Base-by-base conservation (phyloP, 2,888 invertebrate species). In the Papilio demoleus region DNA sequence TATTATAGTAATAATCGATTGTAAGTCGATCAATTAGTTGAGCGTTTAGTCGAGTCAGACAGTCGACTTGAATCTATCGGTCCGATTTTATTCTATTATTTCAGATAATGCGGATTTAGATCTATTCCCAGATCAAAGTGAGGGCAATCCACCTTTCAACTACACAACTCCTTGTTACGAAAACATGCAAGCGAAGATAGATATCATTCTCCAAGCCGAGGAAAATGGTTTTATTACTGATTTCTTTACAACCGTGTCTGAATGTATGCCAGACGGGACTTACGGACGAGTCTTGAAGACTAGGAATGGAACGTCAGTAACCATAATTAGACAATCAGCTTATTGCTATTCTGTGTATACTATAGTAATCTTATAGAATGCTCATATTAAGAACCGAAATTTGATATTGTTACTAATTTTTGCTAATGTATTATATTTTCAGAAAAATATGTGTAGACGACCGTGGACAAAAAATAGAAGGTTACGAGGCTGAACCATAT, bases 381-480 rank as follows among this genome's bases (percentile, higher is more conserved):
- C n/a, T n/a, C n/a, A n/a, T n/a, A n/a, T n/a, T n/a, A n/a, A n/a
- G n/a, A n/a, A n/a, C n/a, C n/a, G n/a, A n/a, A n/a, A n/a, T n/a
- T n/a, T n/a, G n/a, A n/a, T n/a, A n/a, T n/a, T n/a, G n/a, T n/a
- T n/a, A n/a, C n/a, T n/a, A n/a, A n/a, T n/a, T n/a, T n/a, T n/a
- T 45, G 5, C 4, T 8, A 45, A 5, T 19, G 19, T 45, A 12
- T 27, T 53, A 50, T 24, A 24, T 50, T 85, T 87, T 67, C 75
- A 94, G 94, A 56, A 93, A 90, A 84, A 92, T 93, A 66, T 96
- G 96, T 77, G 92, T 93, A 0, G 92, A 94, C 75, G 93, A 94
- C 40, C 83, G 87, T 34, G 94, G 94, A n/a, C 77, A 80, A 0
- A 86, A 85, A 71, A 93, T 96, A 70, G 92, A 86, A 56, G 75